Evolutionary conservation across 2,888 invertebrate genomes (phyloP).

Genomic region (Antitype chi): DNA sequence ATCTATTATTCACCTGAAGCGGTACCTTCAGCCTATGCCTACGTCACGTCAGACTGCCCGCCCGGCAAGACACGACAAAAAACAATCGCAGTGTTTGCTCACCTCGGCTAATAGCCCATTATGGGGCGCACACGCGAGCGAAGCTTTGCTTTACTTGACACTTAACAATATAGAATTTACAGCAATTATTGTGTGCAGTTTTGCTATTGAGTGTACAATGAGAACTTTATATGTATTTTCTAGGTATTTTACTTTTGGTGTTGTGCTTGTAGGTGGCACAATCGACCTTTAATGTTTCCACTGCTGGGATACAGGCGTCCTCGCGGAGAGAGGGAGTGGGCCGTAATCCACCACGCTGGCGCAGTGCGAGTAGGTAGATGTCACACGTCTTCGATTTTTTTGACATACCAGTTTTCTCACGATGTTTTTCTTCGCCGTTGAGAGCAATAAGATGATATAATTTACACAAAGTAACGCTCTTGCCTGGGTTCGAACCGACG

Average conservation of each 20-base stretch:
- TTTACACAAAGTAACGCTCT: too few relatives aligned
- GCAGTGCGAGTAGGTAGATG: too few relatives aligned
- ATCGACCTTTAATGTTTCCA: too few relatives aligned
- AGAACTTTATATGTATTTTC: background rate
- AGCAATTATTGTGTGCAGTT: slow-evolving; percentile 49
- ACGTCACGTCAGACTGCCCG: slow-evolving; percentile 45
- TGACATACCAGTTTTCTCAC: too few relatives aligned
- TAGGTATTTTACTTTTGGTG: background rate
- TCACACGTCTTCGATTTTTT: too few relatives aligned
- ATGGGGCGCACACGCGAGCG: slow-evolving; percentile 70
- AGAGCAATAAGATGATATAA: too few relatives aligned
- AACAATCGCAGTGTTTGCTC: slow-evolving; percentile 80
- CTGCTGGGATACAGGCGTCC: too few relatives aligned
- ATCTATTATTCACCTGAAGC: slow-evolving; percentile 25
- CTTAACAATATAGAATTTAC: slow-evolving; percentile 60
- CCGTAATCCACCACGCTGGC: too few relatives aligned
- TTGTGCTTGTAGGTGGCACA: background rate
- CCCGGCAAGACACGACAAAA: slow-evolving; percentile 70
- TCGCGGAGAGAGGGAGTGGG: too few relatives aligned
- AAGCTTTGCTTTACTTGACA: slow-evolving; percentile 60
- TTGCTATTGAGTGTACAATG: slow-evolving; percentile 26
- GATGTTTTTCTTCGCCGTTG: too few relatives aligned
- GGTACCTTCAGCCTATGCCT: slow-evolving; percentile 9
- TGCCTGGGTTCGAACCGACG: too few relatives aligned
- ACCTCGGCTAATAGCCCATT: slow-evolving; percentile 78